phyloP scores from a whole-genome alignment of 2,888 invertebrate genomes.

The Oligia latruncula region DNA sequence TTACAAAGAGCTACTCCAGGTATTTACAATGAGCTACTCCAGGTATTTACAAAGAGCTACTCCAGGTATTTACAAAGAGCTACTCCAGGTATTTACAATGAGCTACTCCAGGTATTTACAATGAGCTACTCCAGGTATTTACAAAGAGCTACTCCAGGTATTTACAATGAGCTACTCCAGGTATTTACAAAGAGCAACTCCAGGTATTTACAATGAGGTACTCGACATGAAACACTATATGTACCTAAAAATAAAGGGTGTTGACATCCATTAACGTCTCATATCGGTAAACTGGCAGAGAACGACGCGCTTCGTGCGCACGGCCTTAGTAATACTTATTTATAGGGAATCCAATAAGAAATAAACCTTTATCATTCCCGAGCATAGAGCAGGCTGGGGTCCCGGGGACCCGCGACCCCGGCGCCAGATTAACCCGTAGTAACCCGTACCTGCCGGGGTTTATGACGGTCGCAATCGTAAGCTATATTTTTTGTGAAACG shows the following conservation, averaged over 20 bases:
- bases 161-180: too few relatives aligned
- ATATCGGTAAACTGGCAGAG: constrained; percentile 21
- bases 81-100: too few relatives aligned
- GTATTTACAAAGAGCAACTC: too few relatives aligned
- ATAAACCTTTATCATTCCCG: constrained; percentile 54
- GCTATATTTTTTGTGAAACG: constrained; percentile 52
- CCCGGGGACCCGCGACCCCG: constrained; percentile 12
- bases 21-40: too few relatives aligned
- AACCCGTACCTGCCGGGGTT: constrained; percentile 58
- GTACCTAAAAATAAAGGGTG: neutral
- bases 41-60: too few relatives aligned
- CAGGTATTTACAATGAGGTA: too few relatives aligned
- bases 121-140: too few relatives aligned
- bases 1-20: too few relatives aligned
- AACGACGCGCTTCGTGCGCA: constrained; percentile 2
- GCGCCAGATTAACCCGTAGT: constrained; percentile 50
- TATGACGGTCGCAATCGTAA: constrained; percentile 62
- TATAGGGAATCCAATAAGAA: constrained; percentile 59
- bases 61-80: too few relatives aligned
- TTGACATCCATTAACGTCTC: neutral
- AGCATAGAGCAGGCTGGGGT: constrained; percentile 18
- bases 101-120: too few relatives aligned
- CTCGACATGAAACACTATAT: neutral
- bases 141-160: too few relatives aligned
- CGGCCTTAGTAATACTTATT: constrained; percentile 41